phyloP scores from a whole-genome alignment of 2,797 vertebrate genomes.

The Lutjanus argentimaculatus region DNA sequence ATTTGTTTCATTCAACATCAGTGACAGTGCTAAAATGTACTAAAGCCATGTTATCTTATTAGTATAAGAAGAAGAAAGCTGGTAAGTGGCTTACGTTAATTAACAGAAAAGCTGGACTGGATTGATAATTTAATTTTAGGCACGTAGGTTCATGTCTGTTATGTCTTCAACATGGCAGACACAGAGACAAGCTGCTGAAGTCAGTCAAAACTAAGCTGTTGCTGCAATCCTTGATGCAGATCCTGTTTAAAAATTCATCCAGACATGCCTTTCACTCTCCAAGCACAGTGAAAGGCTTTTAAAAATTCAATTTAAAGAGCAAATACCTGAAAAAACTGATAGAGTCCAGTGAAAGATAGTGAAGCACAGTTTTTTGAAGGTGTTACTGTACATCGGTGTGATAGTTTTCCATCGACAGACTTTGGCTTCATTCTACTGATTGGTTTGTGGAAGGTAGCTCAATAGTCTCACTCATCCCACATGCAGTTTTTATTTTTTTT shows the following conservation, averaged over 20 bases:
- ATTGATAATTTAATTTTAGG: slow-evolving; percentile 36
- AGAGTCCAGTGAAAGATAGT: neutral
- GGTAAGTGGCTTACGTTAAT: slow-evolving; percentile 16
- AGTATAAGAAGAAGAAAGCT: slow-evolving; percentile 16
- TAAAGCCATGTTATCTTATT: slow-evolving; percentile 26
- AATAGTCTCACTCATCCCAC: slow-evolving; percentile 1
- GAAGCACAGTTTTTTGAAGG: neutral
- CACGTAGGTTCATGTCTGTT: neutral
- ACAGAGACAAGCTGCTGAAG: slow-evolving; percentile 8
- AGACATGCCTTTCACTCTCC: neutral
- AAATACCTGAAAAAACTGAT: neutral
- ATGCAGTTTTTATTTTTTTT: neutral
- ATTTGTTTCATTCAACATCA: slow-evolving; percentile 15
- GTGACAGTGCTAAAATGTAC: slow-evolving; percentile 37
- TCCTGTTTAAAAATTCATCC: slow-evolving; percentile 11
- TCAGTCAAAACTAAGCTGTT: neutral
- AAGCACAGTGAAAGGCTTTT: slow-evolving; percentile 1
- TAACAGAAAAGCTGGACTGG: slow-evolving; percentile 14
- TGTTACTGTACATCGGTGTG: neutral
- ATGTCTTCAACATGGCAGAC: neutral
- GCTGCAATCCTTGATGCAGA: slow-evolving; percentile 3
- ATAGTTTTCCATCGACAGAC: neutral
- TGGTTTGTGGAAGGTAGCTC: neutral
- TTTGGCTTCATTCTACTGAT: slow-evolving; percentile 15
- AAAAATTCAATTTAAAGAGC: slow-evolving; percentile 4